Conservation (phyloP, 2,888 invertebrate genomes). For the Diaphora mendica region DNA sequence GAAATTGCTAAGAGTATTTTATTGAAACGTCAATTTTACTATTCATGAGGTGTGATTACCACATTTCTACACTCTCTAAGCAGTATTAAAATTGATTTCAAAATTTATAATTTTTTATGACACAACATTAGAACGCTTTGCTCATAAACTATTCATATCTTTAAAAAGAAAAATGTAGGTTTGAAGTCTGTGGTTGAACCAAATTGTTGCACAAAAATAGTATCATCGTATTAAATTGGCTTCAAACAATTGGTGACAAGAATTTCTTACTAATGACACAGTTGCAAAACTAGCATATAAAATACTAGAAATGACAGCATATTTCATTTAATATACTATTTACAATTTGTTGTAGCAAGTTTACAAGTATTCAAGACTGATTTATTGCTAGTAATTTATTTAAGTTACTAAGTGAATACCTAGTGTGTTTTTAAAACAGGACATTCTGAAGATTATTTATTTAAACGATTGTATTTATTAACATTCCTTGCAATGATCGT, state of each 20-base stretch:
- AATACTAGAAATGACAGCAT: constrained; percentile 35
- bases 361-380: background rate
- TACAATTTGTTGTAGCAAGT: background rate
- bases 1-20: background rate
- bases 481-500: background rate
- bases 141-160: background rate
- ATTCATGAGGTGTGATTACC: no score
- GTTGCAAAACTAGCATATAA: constrained; percentile 23
- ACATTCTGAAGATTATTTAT: background rate
- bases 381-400: background rate
- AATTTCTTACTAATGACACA: constrained; percentile 46
- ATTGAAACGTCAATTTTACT: no score
- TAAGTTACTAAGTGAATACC: background rate
- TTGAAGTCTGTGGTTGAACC: constrained; percentile 28
- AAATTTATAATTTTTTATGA: no score
- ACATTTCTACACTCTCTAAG: no score
- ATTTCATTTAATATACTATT: background rate
- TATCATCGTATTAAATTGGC: constrained; percentile 53
- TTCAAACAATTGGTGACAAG: constrained; percentile 51
- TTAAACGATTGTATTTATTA: background rate
- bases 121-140: background rate
- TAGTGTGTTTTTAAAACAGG: background rate
- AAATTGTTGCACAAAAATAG: constrained; percentile 54
- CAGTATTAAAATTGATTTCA: no score
- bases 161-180: constrained; percentile 19